Evolutionary conservation across 2,797 vertebrate species (phyloP).

Genomic region (Salmo trutta): DNA sequence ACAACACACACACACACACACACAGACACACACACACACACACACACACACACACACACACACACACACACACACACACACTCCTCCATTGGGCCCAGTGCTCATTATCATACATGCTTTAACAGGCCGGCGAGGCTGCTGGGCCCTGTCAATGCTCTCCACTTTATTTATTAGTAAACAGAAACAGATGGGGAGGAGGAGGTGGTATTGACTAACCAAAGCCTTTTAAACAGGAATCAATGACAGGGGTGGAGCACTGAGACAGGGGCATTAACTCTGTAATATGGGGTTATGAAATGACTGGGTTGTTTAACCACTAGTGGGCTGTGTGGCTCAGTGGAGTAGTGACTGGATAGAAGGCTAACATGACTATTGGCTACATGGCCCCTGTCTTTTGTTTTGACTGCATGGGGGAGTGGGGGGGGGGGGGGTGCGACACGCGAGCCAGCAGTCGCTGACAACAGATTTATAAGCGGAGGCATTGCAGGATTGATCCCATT

Average conservation of each 20-base stretch:
- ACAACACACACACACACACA: not conserved
- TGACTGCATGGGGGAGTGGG: not conserved
- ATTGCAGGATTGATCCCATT: constrained; percentile 74
- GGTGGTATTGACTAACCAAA: constrained; percentile 89
- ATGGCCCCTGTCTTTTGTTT: constrained; percentile 8
- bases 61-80: too few relatives aligned
- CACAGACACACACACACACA: not conserved
- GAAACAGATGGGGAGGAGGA: constrained; percentile 88
- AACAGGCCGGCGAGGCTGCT: constrained; percentile 81
- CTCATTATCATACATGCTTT: constrained; percentile 95
- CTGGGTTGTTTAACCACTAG: constrained; percentile 29
- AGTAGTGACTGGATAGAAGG: constrained; percentile 1
- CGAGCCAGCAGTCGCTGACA: constrained; percentile 44
- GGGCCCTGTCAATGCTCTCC: constrained; percentile 84
- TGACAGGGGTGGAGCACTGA: constrained; percentile 70
- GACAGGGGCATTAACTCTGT: constrained; percentile 73
- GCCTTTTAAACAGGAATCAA: constrained; percentile 87
- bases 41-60: not conserved
- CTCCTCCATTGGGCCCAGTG: constrained; percentile 30
- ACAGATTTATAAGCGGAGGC: constrained; percentile 61
- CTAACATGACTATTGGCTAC: not conserved
- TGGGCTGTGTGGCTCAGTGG: constrained; percentile 19
- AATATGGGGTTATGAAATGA: constrained; percentile 75
- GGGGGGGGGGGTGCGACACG: constrained; percentile 5
- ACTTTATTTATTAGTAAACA: constrained; percentile 99